Base-by-base conservation (phyloP, 1,140 invertebrate genomes). In the Lanistes nyassanus region DNA sequence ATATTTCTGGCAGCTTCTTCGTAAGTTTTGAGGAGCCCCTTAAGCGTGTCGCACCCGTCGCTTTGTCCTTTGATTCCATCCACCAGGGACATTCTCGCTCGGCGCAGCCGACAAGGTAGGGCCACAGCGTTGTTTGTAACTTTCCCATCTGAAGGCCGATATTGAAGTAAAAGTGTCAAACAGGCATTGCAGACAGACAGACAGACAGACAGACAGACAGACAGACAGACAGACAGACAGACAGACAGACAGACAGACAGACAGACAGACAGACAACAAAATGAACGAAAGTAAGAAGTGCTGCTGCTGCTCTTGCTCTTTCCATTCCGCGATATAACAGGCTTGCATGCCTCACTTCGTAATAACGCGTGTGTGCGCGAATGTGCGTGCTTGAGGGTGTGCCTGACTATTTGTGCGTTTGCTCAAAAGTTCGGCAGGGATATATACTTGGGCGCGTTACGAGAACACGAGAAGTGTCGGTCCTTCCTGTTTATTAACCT, bases 341-440 rank as follows among this genome's bases (percentile, higher is more conserved):
- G 51, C 51, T 13, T 55, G 51, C 51, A 31, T 3, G 5, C 0
- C 1, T 16, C 9, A 47, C 42, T 56, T 2, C 23, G 2, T 67
- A 16, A n/a, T n/a, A n/a, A n/a, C 42, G 36, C 42, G 34, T 67
- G 65, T 39, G 7, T 67, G 5, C 42, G 34, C 42, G 37, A 23
- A n/a, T 67, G 5, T 42, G 65, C 42, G 37, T 39, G 37, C 42
- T 16, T 67, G 65, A 21, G 65, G 39, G 47, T 70, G 68, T 70
- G 68, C 23, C n/a, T 39, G 36, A 39, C 4, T 23, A n/a, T 66
- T 36, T 66, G 42, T 53, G 68, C 31, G 47, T 70, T 23, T n/a
- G n/a, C n/a, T n/a, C n/a, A n/a, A n/a, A n/a, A n/a, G n/a, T n/a
- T n/a, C n/a, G n/a, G n/a, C n/a, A n/a, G n/a, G n/a, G n/a, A n/a